Conservation (phyloP, 1,140 invertebrate species). For the Philotrypesis tridentata region DNA sequence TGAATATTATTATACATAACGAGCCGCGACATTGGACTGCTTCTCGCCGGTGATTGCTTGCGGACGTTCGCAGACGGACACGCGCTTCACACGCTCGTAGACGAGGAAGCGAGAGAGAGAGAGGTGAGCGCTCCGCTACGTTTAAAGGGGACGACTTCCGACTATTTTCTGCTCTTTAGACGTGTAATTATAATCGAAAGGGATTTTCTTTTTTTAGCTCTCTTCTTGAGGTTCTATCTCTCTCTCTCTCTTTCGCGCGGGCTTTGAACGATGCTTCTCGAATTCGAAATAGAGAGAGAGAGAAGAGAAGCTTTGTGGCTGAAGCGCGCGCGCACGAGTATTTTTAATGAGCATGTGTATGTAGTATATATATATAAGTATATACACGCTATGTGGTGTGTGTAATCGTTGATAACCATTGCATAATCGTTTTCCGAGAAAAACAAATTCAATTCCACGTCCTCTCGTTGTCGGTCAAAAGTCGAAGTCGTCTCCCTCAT, state of each 20-base stretch:
- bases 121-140: slow-evolving; percentile 8
- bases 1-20: neutral
- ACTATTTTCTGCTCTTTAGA: neutral
- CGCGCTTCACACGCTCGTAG: too few species aligned
- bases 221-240: neutral
- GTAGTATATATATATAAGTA: too few species aligned
- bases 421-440: neutral
- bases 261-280: too few species aligned
- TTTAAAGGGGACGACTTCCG: neutral
- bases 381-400: too few species aligned
- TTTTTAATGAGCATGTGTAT: too few species aligned
- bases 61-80: too few species aligned
- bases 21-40: neutral
- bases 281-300: too few species aligned
- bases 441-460: neutral
- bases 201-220: too few species aligned
- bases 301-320: too few species aligned
- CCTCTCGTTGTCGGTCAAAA: neutral
- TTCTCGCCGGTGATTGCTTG: neutral
- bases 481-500: neutral
- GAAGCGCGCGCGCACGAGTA: too few species aligned
- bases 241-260: neutral
- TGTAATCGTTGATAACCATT: neutral
- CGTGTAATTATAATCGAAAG: too few species aligned
- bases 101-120: too few species aligned